Percentiles rank a stretch among this genome's conserved stretches.
Evolutionary conservation across 2,888 invertebrate genomes (phyloP).

Genomic region (Helobdella robusta): DNA sequence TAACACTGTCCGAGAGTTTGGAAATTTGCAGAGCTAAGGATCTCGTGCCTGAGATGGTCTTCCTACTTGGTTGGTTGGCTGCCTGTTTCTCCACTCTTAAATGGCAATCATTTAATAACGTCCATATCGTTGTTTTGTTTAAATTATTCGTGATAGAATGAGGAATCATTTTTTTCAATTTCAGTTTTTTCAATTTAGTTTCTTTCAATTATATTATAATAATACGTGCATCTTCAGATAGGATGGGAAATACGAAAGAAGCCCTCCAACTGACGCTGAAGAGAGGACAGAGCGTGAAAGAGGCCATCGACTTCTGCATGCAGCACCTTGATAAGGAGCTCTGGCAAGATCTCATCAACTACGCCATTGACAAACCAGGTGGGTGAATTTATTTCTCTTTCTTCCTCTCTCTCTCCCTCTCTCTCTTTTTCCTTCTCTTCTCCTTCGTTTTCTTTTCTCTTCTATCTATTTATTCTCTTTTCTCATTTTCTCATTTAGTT

Average conservation of each 20-base stretch:
- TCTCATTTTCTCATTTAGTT: neutral
- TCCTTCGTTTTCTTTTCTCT: neutral
- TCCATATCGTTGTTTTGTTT: too few relatives aligned
- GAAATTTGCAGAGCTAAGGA: constrained; percentile 72
- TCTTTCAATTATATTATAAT: too few relatives aligned
- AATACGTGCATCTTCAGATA: constrained; percentile 44
- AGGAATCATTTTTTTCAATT: too few relatives aligned
- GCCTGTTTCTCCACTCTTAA: too few relatives aligned
- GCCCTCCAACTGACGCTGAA: constrained; percentile 80
- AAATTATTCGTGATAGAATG: too few relatives aligned
- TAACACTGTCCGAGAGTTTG: constrained; percentile 82
- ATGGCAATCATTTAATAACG: too few relatives aligned
- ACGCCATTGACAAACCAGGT: constrained; percentile 76
- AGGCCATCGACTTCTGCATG: constrained; percentile 90
- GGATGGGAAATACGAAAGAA: constrained; percentile 80
- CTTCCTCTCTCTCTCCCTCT: neutral
- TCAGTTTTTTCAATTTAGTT: too few relatives aligned
- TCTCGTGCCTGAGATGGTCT: constrained; percentile 84
- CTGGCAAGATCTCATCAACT: constrained; percentile 78
- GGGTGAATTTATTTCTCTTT: constrained; percentile 25
- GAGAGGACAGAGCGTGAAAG: constrained; percentile 74
- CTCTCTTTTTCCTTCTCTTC: neutral
- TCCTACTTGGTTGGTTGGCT: constrained; percentile 59
- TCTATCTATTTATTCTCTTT: neutral
- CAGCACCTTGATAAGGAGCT: constrained; percentile 86